These are phyloP conservation scores for Cyprinodon tularosa DNA, from an alignment of 2,113 vertebrate species.

Conservation along the genomic window DNA sequence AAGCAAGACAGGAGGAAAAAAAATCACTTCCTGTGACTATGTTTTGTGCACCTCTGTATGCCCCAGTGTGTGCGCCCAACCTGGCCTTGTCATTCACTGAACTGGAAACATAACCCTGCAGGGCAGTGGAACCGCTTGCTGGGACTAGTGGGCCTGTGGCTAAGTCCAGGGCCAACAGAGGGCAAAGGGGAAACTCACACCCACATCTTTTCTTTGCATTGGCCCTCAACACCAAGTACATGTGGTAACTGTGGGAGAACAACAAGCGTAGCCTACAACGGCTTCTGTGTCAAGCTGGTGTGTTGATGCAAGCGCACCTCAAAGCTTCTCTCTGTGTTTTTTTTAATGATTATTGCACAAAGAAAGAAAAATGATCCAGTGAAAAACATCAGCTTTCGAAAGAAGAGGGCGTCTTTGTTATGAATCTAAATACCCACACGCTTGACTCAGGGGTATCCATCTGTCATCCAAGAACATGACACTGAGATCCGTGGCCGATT, in stretches of 20 bases:
- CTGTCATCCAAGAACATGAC: conserved; percentile 61
- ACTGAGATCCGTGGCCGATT: conserved; percentile 64
- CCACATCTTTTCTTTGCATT: conserved; percentile 42
- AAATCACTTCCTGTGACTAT: conserved; percentile 33
- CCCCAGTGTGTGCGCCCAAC: conserved; percentile 61
- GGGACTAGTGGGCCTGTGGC: conserved; percentile 54
- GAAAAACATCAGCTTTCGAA: conserved; percentile 44
- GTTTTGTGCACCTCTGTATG: conserved; percentile 69
- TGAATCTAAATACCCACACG: conserved; percentile 51
- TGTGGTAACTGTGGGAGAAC: conserved; percentile 26
- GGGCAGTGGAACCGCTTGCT: conserved; percentile 75
- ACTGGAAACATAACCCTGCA: conserved; percentile 73
- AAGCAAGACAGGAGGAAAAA: conserved; percentile 19
- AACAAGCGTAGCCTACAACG: conserved; percentile 23
- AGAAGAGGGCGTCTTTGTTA: conserved; percentile 32
- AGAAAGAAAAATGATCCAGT: conserved; percentile 35
- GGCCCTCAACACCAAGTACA: conserved; percentile 38
- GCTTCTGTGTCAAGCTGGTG: conserved; percentile 13
- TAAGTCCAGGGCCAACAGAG: conserved; percentile 60
- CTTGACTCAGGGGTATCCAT: conserved; percentile 40
- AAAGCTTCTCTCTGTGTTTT: conserved; percentile 12
- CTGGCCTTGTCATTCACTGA: conserved; percentile 82
- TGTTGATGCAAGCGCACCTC: conserved; percentile 14
- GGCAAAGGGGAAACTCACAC: conserved; percentile 51
- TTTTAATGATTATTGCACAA: conserved; percentile 51